These are phyloP conservation scores for Sericinus montela DNA, from an alignment of 2,888 invertebrate species.

Conservation along the genomic window DNA sequence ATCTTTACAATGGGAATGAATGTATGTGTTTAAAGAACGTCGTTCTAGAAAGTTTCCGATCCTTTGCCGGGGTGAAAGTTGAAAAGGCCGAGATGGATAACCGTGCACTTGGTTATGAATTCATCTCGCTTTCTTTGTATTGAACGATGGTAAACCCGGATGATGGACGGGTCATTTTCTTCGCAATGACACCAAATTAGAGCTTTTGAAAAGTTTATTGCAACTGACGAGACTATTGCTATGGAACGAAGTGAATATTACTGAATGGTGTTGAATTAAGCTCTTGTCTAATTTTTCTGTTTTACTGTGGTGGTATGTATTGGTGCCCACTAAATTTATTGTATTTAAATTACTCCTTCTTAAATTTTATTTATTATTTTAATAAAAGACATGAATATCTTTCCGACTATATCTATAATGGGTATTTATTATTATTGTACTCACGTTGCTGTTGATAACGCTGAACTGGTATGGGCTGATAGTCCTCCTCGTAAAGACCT, in stretches of 20 bases:
- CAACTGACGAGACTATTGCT: no score
- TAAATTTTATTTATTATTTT: no score
- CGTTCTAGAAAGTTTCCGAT: slow-evolving; percentile 51
- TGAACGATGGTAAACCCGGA: slow-evolving; percentile 16
- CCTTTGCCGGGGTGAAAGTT: slow-evolving; percentile 65
- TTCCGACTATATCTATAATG: no score
- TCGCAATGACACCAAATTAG: background rate
- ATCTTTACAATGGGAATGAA: slow-evolving; percentile 33
- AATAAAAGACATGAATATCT: no score
- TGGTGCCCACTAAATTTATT: no score
- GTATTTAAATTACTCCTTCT: no score
- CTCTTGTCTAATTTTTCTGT: no score
- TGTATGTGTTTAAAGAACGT: slow-evolving; percentile 49
- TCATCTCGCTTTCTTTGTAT: slow-evolving; percentile 43
- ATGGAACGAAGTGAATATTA: no score
- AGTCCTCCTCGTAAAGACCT: slow-evolving; percentile 49
- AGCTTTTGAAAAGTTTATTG: background rate
- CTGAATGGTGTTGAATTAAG: no score
- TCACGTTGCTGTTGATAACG: slow-evolving; percentile 53
- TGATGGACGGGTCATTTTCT: background rate
- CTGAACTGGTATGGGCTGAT: slow-evolving; percentile 38
- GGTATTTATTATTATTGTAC: slow-evolving; percentile 25
- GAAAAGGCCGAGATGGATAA: slow-evolving; percentile 43
- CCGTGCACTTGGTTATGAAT: slow-evolving; percentile 31
- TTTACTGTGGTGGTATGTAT: no score